Conservation (phyloP, 2,888 invertebrate species). For the Heliothis peltigera region DNA sequence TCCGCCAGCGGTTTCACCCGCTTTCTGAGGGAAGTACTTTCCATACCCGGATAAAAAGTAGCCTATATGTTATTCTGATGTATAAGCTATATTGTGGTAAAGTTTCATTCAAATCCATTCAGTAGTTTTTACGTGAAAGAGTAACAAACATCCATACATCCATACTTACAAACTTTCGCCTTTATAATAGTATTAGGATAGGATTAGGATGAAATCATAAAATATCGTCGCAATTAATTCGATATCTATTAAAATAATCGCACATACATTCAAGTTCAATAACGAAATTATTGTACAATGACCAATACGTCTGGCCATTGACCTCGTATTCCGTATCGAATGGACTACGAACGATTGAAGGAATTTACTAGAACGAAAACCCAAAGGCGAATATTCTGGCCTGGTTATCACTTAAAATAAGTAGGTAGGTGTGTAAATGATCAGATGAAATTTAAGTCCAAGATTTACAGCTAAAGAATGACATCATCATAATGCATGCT, state of each 20-base stretch:
- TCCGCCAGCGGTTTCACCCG: too few species aligned
- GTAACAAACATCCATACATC: too few species aligned
- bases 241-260: neutral
- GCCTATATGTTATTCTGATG: too few species aligned
- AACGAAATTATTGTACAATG: slow-evolving; percentile 19
- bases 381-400: slow-evolving; percentile 28
- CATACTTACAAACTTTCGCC: too few species aligned
- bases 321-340: slow-evolving; percentile 31
- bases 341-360: neutral
- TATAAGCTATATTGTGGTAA: too few species aligned
- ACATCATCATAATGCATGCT: neutral
- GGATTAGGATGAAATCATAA: too few species aligned
- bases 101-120: too few species aligned
- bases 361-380: slow-evolving; percentile 28
- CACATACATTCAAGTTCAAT: neutral
- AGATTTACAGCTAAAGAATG: neutral
- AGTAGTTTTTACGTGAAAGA: too few species aligned
- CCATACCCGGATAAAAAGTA: too few species aligned
- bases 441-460: neutral
- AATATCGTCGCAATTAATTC: neutral
- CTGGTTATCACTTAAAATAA: slow-evolving; percentile 10
- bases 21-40: too few species aligned
- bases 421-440: slow-evolving; percentile 1
- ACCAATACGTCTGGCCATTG: slow-evolving; percentile 33
- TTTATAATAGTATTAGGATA: too few species aligned